Evolutionary conservation across 2,888 invertebrate species (phyloP), one percentile per base, ranked within the genome.

Genomic region (Drosophila parthenogenetica): DNA sequence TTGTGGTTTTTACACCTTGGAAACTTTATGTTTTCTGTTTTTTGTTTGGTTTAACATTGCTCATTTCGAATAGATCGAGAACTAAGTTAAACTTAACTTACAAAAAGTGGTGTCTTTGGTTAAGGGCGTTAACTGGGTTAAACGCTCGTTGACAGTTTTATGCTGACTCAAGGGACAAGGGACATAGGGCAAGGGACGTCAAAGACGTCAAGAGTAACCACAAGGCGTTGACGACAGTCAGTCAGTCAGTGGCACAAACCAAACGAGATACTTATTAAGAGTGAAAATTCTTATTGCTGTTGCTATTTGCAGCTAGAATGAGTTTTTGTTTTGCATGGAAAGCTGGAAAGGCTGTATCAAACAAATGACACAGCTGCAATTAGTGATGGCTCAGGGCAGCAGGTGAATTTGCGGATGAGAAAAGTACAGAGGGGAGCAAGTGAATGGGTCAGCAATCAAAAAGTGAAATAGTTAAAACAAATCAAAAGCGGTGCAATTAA

Each of bases 51-150:
- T 61, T 55, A 55, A 57, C 57, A 46, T n/a, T 25, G 53, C 66
- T 66, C 55, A 76, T 78, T 69, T 77, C 72, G 77, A 80, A 57
- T 37, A 60, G 61, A 73, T 77, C 80, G 72, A 69, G 57, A 61
- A 53, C 60, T 45, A 46, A 50, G 16, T 19, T 32, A 25, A 45
- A 39, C 32, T 22, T 11, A 63, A 16, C 48, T 29, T 39, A 25
- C 48, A 5, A 48, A 59, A 19, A 54, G 17, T 17, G 48, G 22
- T 55, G 74, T 69, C 69, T 75, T 75, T 65, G 73, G 69, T 49
- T 76, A 76, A 87, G 84, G 87, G 84, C 85, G 82, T 78, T 80
- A 85, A 85, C 87, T 87, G 83, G 84, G 84, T 87, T 85, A 84
- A 87, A 81, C 71, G 73, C 77, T 79, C 73, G 79, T 85, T 87